Conservation (phyloP, 2,113 vertebrate species). For the Dicrurus megarhynchus region DNA sequence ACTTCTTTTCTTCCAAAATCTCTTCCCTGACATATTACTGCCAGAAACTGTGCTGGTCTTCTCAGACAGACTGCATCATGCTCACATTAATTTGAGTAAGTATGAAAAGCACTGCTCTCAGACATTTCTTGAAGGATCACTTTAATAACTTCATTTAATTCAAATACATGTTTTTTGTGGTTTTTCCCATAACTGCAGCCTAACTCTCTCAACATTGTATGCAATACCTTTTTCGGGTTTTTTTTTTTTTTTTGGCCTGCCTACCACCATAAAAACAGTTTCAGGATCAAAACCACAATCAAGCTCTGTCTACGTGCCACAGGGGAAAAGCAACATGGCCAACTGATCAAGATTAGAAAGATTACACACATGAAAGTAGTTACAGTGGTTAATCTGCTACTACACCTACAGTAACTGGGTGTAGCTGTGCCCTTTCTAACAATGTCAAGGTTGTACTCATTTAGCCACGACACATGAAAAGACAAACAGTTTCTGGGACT, state of each 20-base stretch:
- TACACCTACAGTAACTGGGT: conserved; percentile 9
- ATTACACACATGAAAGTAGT: conserved; percentile 41
- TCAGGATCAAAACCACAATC: not conserved
- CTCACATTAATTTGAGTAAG: not conserved
- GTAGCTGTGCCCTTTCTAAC: conserved; percentile 44
- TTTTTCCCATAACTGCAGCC: not conserved
- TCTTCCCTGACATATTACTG: not conserved
- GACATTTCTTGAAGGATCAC: not conserved
- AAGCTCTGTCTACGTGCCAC: conserved; percentile 16
- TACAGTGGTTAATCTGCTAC: conserved; percentile 66
- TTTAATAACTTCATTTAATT: not conserved
- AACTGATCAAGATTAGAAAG: conserved; percentile 54
- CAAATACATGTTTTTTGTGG: not conserved
- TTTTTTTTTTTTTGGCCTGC: not conserved
- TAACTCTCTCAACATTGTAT: not conserved
- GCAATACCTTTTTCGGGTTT: not conserved
- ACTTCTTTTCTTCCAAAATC: not conserved
- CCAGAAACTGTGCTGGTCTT: not conserved
- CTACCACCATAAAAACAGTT: not conserved
- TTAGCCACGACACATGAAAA: not conserved
- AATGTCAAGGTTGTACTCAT: conserved; percentile 38
- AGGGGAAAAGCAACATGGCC: conserved; percentile 7
- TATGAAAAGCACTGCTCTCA: not conserved
- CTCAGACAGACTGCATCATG: not conserved
- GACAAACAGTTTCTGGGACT: conserved; percentile 44